Base-by-base conservation (phyloP, 2,888 invertebrate genomes). In the Macaria notata region DNA sequence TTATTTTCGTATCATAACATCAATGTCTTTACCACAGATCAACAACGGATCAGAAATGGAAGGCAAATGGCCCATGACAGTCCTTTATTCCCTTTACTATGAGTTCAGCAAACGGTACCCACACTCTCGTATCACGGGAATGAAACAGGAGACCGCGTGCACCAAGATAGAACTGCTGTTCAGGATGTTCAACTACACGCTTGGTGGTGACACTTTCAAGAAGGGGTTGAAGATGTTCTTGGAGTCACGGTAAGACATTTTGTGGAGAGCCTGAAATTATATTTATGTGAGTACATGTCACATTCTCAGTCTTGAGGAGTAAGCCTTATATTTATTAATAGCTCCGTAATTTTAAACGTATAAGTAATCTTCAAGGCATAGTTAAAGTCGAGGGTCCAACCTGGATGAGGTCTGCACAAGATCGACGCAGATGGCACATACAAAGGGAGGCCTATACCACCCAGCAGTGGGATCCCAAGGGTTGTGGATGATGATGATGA, bases 151-250 rank as follows among this genome's bases (percentile, higher is more conserved):
- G 78, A 95, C 95, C 0, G 93, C 94, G 0, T 94, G 94, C 38
- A 94, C 94, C 3, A 96, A 96, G 86, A 95, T 95, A 1, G 96
- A 96, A 75, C 82, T 96, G 39, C 90, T 98, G 7, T 96, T 98
- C 79, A 92, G 98, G 33, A 98, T 98, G 98, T 93, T 98, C 75
- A 95, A 97, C 76, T 95, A 95, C 69, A 96, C 97, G 0, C 88
- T 98, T 5, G 97, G 97, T 3, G 94, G 94, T 54, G 90, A 93
- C 0, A 94, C 95, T 0, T 97, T 98, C 79, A 94, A 93, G 73
- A 93, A 93, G 46, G 97, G 96, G 3, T 79, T 96, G 56, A 92
- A 93, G 69, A 93, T 92, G 69, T 95, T 96, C 73, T 92, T 96
- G 74, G 88, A 92, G 6, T 92, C 94, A 61, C 93, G 93, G 93